Evolutionary conservation across 2,113 vertebrate species (phyloP).

Genomic region (Spheniscus mendiculus): DNA sequence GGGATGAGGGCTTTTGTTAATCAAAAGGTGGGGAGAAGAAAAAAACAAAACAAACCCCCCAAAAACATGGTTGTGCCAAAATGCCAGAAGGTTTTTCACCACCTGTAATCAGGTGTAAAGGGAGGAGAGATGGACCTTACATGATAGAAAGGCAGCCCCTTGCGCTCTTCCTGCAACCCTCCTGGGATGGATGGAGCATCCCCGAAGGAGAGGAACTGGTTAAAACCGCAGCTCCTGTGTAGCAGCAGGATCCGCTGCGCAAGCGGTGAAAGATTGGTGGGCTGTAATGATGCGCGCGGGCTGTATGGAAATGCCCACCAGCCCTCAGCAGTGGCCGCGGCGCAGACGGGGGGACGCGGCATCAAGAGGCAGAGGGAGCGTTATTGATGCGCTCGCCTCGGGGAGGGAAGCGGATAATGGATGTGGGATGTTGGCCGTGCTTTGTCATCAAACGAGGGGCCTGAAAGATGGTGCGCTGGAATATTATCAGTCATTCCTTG

Average conservation of each 20-base stretch:
- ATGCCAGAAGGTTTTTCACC: background rate
- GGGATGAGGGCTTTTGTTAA: conserved; percentile 25
- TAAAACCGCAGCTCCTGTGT: background rate
- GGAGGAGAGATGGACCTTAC: rapidly evolving
- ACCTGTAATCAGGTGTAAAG: rapidly evolving
- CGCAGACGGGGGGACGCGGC: conserved; percentile 53
- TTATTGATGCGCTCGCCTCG: conserved; percentile 97
- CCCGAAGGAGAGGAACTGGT: conserved; percentile 51
- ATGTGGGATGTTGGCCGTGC: conserved; percentile 85
- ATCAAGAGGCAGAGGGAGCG: conserved; percentile 70
- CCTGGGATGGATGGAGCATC: background rate
- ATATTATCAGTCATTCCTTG: conserved; percentile 98
- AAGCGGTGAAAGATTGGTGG: conserved; percentile 74
- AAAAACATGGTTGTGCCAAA: background rate
- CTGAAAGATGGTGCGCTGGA: conserved; percentile 92
- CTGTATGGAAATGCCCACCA: conserved; percentile 74
- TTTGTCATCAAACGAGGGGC: conserved; percentile 95
- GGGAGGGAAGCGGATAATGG: conserved; percentile 91
- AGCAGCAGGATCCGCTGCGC: conserved; percentile 55
- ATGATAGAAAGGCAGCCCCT: rapidly evolving
- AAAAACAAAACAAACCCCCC: background rate
- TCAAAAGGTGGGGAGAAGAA: background rate
- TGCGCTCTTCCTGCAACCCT: rapidly evolving
- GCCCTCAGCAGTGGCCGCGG: conserved; percentile 62
- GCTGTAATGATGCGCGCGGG: conserved; percentile 76